Conservation (phyloP, 2,888 invertebrate genomes). For the Adineta ricciae region DNA sequence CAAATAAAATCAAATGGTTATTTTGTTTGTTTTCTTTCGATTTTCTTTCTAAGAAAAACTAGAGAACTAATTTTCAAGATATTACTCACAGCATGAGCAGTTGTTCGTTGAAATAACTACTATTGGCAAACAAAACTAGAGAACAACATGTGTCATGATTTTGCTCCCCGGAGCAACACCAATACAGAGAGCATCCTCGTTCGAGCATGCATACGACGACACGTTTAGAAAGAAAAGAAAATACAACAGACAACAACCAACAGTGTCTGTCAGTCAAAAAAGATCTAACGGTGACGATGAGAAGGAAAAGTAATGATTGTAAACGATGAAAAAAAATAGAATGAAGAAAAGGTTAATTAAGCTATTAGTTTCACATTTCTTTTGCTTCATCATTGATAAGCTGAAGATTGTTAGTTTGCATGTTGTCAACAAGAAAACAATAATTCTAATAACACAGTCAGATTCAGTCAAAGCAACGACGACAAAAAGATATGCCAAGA, state of each 20-base stretch:
- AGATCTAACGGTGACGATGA: not conserved
- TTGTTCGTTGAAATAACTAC: not conserved
- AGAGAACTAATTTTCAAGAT: not conserved
- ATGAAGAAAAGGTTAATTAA: not conserved
- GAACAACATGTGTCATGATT: not conserved
- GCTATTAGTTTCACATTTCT: not conserved
- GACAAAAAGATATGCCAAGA: not conserved
- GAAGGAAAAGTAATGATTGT: not conserved
- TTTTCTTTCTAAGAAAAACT: not conserved
- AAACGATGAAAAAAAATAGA: not conserved
- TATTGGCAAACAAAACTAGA: not conserved
- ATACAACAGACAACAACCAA: not conserved
- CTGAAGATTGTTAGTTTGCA: not conserved
- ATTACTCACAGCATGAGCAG: constrained; percentile 5
- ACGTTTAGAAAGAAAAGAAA: not conserved
- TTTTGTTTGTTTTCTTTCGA: not conserved
- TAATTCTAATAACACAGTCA: not conserved
- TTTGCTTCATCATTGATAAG: not conserved
- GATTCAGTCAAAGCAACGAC: not conserved
- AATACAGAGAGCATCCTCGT: not conserved
- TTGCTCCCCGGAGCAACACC: not conserved
- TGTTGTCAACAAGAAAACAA: not conserved
- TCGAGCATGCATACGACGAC: not conserved
- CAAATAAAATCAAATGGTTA: not conserved
- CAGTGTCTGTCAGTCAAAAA: not conserved